phyloP scores from a whole-genome alignment of 2,113 vertebrate genomes.

The Phrynosoma blainvillii region DNA sequence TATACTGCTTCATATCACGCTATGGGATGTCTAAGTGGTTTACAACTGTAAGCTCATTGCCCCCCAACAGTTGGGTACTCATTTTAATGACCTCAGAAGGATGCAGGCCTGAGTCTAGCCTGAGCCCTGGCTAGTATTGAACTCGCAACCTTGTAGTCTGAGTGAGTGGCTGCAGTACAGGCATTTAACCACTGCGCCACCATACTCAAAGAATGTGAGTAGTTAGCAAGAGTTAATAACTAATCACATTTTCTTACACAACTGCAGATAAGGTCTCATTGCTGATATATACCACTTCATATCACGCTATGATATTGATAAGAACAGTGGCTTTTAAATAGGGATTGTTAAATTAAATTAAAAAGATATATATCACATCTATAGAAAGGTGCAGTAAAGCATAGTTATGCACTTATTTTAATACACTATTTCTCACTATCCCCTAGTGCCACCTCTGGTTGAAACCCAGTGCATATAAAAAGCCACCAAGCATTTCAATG shows the following conservation, averaged over 20 bases:
- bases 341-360: constrained; percentile 17
- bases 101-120: no score
- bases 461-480: constrained; percentile 37
- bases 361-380: background rate
- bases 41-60: no score
- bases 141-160: no score
- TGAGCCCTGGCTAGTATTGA: no score
- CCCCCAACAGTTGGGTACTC: no score
- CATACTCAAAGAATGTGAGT: no score
- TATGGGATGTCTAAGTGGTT: no score
- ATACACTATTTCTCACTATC: constrained; percentile 31
- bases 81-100: no score
- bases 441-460: constrained; percentile 53
- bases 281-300: no score
- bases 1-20: no score
- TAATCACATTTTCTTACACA: background rate
- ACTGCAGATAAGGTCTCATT: background rate
- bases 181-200: no score
- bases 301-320: background rate
- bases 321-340: background rate
- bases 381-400: background rate
- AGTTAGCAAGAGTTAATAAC: background rate
- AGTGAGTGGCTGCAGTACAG: no score
- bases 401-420: constrained; percentile 1
- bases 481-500: constrained; percentile 17